Evolutionary conservation across 2,888 invertebrate genomes (phyloP).

Genomic region (Drosophila multiciliata): DNA sequence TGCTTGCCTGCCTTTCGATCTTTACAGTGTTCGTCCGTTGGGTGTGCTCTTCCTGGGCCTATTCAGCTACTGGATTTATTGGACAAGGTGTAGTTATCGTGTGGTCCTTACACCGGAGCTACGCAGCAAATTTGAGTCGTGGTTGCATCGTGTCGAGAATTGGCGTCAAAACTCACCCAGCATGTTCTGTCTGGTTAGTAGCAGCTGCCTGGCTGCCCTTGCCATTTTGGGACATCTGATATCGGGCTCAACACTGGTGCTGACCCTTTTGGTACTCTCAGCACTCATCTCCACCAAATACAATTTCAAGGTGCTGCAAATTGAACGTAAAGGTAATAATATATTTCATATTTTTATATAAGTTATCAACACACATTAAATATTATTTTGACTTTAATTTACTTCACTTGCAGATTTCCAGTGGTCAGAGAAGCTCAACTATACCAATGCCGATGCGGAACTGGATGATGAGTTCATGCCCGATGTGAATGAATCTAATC

Average conservation of each 20-base stretch:
- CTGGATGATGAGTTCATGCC: constrained; percentile 83
- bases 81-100: constrained; percentile 77
- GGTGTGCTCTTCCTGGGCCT: constrained; percentile 80
- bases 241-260: constrained; percentile 81
- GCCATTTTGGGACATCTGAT: constrained; percentile 82
- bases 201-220: constrained; percentile 66
- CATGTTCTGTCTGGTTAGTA: constrained; percentile 76
- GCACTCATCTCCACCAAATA: constrained; percentile 81
- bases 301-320: constrained; percentile 81
- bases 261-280: constrained; percentile 76
- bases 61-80: constrained; percentile 81
- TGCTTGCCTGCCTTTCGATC: background rate
- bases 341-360: background rate
- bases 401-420: constrained; percentile 58
- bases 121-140: constrained; percentile 57
- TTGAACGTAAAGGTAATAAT: constrained; percentile 77
- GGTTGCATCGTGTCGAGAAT: constrained; percentile 58
- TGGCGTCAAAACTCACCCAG: constrained; percentile 77
- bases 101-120: constrained; percentile 81
- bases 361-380: background rate
- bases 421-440: constrained; percentile 73
- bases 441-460: constrained; percentile 75
- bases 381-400: background rate
- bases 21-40: constrained; percentile 82
- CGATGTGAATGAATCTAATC: constrained; percentile 82